Evolutionary conservation across 1,140 invertebrate genomes (phyloP).

Genomic region (Oscheius sp.): DNA sequence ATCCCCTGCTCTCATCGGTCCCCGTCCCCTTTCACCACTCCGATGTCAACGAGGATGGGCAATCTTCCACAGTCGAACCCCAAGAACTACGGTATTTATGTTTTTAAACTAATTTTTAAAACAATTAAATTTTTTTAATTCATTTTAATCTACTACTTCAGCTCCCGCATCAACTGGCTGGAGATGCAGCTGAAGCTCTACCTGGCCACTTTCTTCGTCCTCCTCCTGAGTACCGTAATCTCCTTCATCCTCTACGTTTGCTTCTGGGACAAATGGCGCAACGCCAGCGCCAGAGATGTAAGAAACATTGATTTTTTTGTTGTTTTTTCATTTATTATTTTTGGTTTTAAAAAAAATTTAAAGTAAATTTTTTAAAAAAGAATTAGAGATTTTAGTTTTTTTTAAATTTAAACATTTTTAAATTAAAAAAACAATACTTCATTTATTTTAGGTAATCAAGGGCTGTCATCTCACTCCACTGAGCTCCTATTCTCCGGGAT

Average conservation of each 20-base stretch:
- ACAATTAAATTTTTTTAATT: too few species aligned
- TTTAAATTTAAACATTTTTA: too few species aligned
- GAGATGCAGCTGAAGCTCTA: constrained; percentile 48
- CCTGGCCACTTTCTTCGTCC: constrained; percentile 41
- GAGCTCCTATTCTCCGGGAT: not conserved
- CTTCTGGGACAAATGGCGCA: constrained; percentile 47
- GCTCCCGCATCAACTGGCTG: constrained; percentile 47
- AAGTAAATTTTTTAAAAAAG: too few species aligned
- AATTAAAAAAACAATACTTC: too few species aligned
- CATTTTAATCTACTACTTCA: constrained; percentile 32
- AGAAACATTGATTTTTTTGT: not conserved
- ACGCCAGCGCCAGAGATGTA: not conserved
- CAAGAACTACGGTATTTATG: constrained; percentile 3
- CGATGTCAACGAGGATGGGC: not conserved
- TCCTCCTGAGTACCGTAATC: constrained; percentile 47
- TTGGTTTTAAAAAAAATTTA: too few species aligned
- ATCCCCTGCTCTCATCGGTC: not conserved
- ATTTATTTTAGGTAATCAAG: not conserved
- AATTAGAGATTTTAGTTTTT: too few species aligned
- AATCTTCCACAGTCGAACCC: too few species aligned
- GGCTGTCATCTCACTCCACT: not conserved
- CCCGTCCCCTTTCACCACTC: not conserved
- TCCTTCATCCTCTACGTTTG: constrained; percentile 52
- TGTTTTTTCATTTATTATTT: too few species aligned
- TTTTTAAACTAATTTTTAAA: too few species aligned